These are phyloP conservation scores for Celastrina argiolus DNA, from an alignment of 2,888 invertebrate genomes.

Conservation along the genomic window DNA sequence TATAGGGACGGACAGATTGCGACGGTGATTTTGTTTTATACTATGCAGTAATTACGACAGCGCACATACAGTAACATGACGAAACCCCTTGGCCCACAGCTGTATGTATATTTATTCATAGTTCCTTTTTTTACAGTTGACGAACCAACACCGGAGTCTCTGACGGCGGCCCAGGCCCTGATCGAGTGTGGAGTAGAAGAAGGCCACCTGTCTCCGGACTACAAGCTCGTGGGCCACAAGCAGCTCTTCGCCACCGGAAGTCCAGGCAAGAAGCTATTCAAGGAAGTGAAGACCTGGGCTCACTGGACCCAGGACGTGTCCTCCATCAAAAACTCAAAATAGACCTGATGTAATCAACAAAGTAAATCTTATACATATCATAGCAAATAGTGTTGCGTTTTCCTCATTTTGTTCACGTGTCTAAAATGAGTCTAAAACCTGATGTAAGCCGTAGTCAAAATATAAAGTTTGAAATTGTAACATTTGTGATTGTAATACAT, in stretches of 20 bases:
- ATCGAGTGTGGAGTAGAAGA: constrained; percentile 79
- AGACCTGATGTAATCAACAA: background rate
- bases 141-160: constrained; percentile 75
- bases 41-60: too few relatives aligned
- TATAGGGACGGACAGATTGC: too few relatives aligned
- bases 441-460: too few relatives aligned
- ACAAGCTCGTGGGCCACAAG: constrained; percentile 80
- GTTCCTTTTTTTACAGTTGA: constrained; percentile 59
- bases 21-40: too few relatives aligned
- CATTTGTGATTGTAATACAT: too few relatives aligned
- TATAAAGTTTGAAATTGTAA: too few relatives aligned
- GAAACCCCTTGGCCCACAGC: too few relatives aligned
- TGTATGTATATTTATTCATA: too few relatives aligned
- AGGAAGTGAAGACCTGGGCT: constrained; percentile 64
- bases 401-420: background rate
- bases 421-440: background rate
- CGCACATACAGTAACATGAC: too few relatives aligned
- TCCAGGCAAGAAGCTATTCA: constrained; percentile 65
- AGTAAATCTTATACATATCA: background rate
- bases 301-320: constrained; percentile 58
- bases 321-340: constrained; percentile 33
- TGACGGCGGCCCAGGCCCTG: constrained; percentile 74
- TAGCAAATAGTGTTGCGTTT: background rate
- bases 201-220: constrained; percentile 78
- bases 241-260: constrained; percentile 62